Conservation (phyloP, 2,888 invertebrate genomes). For the Seira musarum region DNA sequence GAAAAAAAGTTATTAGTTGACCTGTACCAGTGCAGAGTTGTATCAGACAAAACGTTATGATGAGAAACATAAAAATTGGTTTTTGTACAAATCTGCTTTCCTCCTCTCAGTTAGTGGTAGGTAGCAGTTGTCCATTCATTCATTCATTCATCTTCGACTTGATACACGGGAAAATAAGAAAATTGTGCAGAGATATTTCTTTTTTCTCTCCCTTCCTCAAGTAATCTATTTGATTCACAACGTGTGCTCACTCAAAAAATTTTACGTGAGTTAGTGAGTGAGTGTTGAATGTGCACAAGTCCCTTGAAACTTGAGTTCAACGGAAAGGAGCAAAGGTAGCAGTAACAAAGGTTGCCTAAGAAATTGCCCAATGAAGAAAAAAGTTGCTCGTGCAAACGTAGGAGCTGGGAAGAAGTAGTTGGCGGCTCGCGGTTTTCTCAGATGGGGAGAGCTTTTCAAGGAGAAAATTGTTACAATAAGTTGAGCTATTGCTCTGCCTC, state of each 20-base stretch:
- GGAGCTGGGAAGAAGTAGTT: neutral
- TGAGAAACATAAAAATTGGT: neutral
- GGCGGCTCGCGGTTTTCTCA: no score
- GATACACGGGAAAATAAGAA: constrained; percentile 13
- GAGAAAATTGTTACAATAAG: constrained; percentile 55
- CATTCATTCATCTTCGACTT: constrained; percentile 9
- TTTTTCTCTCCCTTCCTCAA: neutral
- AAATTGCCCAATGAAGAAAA: neutral
- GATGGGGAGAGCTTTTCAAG: constrained; percentile 35
- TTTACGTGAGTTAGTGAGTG: neutral
- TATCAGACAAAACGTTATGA: no score
- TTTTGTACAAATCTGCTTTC: constrained; percentile 2
- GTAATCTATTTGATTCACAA: constrained; percentile 3
- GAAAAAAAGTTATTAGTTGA: no score
- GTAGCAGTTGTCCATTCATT: constrained; percentile 16
- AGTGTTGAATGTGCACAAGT: neutral
- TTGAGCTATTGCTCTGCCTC: neutral
- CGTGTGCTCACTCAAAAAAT: neutral
- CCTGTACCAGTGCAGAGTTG: no score
- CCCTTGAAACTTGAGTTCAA: neutral
- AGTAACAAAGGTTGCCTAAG: neutral
- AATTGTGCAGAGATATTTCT: neutral
- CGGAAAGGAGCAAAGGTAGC: neutral
- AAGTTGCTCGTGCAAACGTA: neutral
- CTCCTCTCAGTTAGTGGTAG: no score